Base-by-base conservation (phyloP, 2,888 invertebrate species). In the Ormyrus rosae region DNA sequence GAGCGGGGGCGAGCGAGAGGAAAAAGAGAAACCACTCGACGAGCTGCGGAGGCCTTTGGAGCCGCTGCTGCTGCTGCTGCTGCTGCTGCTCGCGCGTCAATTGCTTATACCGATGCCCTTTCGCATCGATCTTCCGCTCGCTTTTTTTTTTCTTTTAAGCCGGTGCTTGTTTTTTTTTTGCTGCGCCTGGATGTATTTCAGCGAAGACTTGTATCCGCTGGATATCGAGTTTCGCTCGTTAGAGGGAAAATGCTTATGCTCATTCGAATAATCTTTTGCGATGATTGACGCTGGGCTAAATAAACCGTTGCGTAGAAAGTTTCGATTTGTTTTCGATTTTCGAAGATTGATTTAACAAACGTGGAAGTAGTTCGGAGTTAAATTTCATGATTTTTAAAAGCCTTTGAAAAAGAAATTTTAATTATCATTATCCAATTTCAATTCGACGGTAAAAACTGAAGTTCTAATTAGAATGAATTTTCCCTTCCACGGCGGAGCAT, bases 21-120 rank as follows among this genome's bases (percentile, higher is more conserved):
- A 56, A 60, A 46, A 56, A n/a, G 60, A 46, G 61, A 50, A 19
- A 55, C 10, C 34, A 58, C 64, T 71, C 71, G 60, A 78, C 46
- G 69, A 56, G 50, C 46, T 5, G 19, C 5, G 48, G 6, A 50
- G 63, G 8, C n/a, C 70, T 70, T 61, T 63, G 8, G 34, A 9
- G 3, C 19, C 7, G 7, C 7, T 19, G 34, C 34, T 2, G 34
- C 7, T 60, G 34, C 19, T 60, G 34, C 19, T 60, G 13, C 13
- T 13, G 13, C 13, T 13, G 61, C 67, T 11, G 10, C 45, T 34
- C 34, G 34, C 51, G 45, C 67, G 72, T 72, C 78, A 78, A 78
- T 69, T 69, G 46, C 11, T 64, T 13, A 13, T 13, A 6, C 69
- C 46, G 58, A 71, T 77, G 53, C 68, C 69, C 53, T 64, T 58